Evolutionary conservation across 1,140 invertebrate genomes (phyloP).

Genomic region (Drosophila repletoides): DNA sequence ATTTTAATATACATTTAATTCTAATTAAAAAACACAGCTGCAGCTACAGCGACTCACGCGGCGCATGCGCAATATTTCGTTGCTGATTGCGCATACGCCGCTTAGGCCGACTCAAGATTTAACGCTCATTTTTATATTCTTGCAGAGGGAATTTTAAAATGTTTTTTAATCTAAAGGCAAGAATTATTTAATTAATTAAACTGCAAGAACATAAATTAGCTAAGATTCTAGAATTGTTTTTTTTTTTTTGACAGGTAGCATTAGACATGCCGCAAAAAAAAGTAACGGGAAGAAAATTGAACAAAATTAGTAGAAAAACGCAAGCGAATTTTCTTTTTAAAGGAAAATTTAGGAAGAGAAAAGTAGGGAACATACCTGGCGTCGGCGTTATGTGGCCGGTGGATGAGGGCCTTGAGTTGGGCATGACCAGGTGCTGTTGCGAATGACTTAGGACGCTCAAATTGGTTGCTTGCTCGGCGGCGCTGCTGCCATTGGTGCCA

Average conservation of each 20-base stretch:
- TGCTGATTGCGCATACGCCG: constrained; percentile 20
- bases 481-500: constrained; percentile 82
- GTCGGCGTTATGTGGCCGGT: constrained; percentile 86
- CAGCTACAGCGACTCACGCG: neutral
- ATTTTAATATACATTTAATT: too few relatives aligned
- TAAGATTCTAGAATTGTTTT: neutral
- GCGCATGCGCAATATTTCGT: constrained; percentile 14
- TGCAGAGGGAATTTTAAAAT: too few relatives aligned
- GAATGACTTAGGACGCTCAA: constrained; percentile 81
- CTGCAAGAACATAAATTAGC: too few relatives aligned
- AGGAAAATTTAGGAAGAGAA: neutral
- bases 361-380: constrained; percentile 76
- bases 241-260: constrained; percentile 15
- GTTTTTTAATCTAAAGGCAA: too few relatives aligned
- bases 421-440: constrained; percentile 83
- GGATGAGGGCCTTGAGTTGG: constrained; percentile 83
- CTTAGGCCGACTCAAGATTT: neutral
- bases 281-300: too few relatives aligned
- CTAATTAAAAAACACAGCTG: neutral
- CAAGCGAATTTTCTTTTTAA: constrained; percentile 18
- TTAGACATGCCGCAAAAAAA: constrained; percentile 29
- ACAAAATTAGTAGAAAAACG: constrained; percentile 30
- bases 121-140: neutral
- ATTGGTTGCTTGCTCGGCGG: constrained; percentile 83
- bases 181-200: too few relatives aligned